phyloP scores from a whole-genome alignment of 1,140 invertebrate genomes.

The Oppia nitens region DNA sequence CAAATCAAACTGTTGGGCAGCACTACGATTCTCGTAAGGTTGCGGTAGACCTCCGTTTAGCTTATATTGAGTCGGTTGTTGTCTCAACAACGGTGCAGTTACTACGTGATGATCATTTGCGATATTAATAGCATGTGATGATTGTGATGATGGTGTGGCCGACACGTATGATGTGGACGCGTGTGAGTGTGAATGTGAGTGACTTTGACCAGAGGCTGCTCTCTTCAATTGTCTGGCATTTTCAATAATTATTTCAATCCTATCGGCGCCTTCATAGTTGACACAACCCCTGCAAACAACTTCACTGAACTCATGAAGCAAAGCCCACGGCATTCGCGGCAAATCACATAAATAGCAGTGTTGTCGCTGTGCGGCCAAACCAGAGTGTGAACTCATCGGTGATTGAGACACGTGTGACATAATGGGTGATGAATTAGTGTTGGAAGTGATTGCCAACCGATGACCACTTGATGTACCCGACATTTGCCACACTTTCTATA shows the following conservation, averaged over 20 bases:
- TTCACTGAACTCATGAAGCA: constrained; percentile 95
- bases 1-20: constrained; percentile 1
- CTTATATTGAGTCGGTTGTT: constrained; percentile 7
- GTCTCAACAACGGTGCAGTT: not conserved
- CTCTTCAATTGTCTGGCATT: constrained; percentile 86
- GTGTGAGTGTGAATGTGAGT: not conserved
- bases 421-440: not conserved
- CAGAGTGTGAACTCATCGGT: not conserved
- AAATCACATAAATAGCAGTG: constrained; percentile 98
- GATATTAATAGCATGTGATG: not conserved
- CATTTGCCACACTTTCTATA: no score
- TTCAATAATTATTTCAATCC: constrained; percentile 89
- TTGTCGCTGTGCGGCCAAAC: constrained; percentile 48
- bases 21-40: not conserved
- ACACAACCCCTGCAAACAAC: constrained; percentile 93
- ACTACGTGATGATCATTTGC: constrained; percentile 8
- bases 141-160: not conserved
- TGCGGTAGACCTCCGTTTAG: constrained; percentile 3
- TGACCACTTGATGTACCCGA: not conserved
- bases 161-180: no score
- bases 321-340: constrained; percentile 97
- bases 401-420: not conserved
- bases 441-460: not conserved
- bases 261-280: constrained; percentile 94
- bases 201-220: constrained; percentile 32